Evolutionary conservation across 2,888 invertebrate genomes (phyloP).

Genomic region (Notocelia uddmanniana): DNA sequence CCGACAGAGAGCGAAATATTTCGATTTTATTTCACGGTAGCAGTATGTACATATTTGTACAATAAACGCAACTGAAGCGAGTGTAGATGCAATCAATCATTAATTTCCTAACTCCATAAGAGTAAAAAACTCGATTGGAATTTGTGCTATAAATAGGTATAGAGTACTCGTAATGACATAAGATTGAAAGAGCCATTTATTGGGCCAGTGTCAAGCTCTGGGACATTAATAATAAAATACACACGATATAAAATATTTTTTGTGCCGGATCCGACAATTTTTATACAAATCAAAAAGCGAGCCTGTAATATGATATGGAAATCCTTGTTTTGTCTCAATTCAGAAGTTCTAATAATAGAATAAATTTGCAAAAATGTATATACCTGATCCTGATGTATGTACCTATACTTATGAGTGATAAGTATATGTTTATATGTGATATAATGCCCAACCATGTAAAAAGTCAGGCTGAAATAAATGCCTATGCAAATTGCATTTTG

Average conservation of each 20-base stretch:
- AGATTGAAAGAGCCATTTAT: no score
- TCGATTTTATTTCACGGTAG: no score
- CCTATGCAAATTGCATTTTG: constrained; percentile 17
- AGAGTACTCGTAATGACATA: no score
- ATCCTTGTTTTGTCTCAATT: not conserved
- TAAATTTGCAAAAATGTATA: constrained; percentile 16
- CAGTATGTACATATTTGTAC: not conserved
- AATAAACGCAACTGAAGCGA: not conserved
- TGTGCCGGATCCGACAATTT: not conserved
- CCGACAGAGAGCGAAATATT: no score
- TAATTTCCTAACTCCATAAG: not conserved
- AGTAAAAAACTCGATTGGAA: not conserved
- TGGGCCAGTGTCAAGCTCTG: no score
- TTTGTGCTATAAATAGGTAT: no score
- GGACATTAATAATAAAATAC: no score
- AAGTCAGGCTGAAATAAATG: constrained; percentile 35
- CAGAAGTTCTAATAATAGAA: not conserved
- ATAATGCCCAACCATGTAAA: constrained; percentile 23
- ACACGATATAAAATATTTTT: no score
- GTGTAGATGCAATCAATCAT: not conserved
- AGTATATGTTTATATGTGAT: constrained; percentile 34
- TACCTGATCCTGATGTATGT: no score
- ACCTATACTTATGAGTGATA: constrained; percentile 1
- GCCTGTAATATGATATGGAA: not conserved
- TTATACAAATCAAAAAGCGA: not conserved